Percentiles rank a stretch among this genome's conserved stretches.
Conservation (phyloP, 1,140 invertebrate genomes). For the Brachionus sp. region DNA sequence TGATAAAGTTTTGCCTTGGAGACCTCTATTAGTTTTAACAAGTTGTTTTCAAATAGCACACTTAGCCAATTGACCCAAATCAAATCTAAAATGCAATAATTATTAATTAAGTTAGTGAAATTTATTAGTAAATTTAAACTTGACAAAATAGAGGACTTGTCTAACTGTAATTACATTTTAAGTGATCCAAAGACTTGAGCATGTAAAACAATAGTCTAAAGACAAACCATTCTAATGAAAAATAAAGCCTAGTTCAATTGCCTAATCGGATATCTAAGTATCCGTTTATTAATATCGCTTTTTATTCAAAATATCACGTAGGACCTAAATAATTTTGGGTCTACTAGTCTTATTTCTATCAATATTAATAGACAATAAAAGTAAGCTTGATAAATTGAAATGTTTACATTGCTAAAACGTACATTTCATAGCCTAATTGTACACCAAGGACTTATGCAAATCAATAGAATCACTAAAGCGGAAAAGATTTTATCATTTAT, state of each 20-base stretch:
- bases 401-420: background rate
- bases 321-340: background rate
- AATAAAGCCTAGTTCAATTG: background rate
- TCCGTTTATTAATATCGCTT: background rate
- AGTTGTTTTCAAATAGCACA: background rate
- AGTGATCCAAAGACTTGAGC: background rate
- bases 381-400: background rate
- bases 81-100: background rate
- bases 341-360: background rate
- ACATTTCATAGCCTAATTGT: constrained; percentile 11
- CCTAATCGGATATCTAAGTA: background rate
- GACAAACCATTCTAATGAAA: background rate
- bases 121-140: background rate
- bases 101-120: background rate
- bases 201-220: background rate
- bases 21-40: background rate
- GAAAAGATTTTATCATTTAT: constrained; percentile 11
- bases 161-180: background rate
- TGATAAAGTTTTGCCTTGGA: background rate
- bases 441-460: constrained; percentile 12
- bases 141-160: background rate
- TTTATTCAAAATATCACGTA: background rate
- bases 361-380: background rate
- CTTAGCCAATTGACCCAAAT: background rate
- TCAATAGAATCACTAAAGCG: constrained; percentile 7